phyloP scores from a whole-genome alignment of 2,113 vertebrate genomes.

The Gymnarchus niloticus region DNA sequence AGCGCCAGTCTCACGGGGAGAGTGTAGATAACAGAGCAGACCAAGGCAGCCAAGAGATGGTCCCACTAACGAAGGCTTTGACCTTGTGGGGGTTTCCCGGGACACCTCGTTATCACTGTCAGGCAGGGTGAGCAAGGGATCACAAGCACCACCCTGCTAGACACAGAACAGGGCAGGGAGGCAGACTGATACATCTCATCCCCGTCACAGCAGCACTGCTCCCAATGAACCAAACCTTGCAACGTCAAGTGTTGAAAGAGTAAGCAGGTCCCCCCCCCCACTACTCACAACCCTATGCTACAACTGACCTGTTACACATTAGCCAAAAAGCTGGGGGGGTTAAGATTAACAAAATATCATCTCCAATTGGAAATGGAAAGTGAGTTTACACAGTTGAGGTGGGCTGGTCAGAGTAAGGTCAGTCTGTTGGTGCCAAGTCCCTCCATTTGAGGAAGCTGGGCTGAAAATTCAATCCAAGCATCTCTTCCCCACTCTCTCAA shows the following conservation, averaged over 20 bases:
- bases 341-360: not conserved
- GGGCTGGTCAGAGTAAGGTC: not conserved
- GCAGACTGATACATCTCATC: not conserved
- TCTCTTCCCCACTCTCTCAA: not conserved
- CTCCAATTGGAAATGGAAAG: not conserved
- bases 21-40: not conserved
- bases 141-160: not conserved
- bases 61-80: not conserved
- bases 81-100: not conserved
- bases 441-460: constrained; percentile 25
- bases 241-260: not conserved
- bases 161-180: not conserved
- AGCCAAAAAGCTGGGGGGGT: not conserved
- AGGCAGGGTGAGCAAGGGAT: not conserved
- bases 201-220: not conserved
- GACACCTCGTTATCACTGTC: not conserved
- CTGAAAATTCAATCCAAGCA: not conserved
- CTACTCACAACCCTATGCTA: not conserved
- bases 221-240: not conserved
- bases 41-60: not conserved
- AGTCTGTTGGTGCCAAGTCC: not conserved
- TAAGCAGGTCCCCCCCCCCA: not conserved
- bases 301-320: not conserved
- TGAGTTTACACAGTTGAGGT: not conserved
- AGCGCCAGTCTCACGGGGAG: not conserved